Conservation (phyloP, 2,113 vertebrate species). For the Strix uralensis region DNA sequence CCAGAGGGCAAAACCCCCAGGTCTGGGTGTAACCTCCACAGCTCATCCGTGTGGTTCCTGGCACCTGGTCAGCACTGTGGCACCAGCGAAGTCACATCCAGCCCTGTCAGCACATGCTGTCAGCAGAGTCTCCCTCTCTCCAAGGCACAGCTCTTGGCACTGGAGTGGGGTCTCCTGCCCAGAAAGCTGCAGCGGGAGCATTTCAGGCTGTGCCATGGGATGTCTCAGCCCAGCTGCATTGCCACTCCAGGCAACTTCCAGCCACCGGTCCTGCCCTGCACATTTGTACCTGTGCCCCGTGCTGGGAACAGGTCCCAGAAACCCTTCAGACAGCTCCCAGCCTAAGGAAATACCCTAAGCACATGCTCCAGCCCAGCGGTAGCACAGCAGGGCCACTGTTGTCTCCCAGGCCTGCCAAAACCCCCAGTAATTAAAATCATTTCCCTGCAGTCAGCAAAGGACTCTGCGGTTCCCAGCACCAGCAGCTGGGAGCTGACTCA, state of each 20-base stretch:
- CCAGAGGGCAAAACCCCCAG: neutral
- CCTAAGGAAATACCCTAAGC: neutral
- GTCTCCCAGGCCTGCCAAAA: neutral
- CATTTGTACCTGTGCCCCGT: neutral
- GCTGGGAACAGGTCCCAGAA: neutral
- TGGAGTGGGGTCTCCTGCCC: accelerated
- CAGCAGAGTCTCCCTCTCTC: neutral
- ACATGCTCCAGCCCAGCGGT: neutral
- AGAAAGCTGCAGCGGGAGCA: neutral
- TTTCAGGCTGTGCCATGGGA: neutral
- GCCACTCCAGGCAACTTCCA: neutral
- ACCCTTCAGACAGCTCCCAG: neutral
- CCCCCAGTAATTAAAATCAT: neutral
- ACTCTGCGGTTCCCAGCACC: accelerated
- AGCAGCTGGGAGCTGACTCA: neutral
- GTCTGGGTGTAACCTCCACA: neutral
- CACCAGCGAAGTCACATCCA: neutral
- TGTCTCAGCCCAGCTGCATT: neutral
- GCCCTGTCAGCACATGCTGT: accelerated
- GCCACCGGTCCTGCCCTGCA: accelerated
- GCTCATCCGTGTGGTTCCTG: accelerated
- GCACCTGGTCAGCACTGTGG: neutral
- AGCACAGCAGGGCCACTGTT: neutral
- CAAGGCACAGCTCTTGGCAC: neutral
- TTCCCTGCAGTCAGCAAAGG: neutral